phyloP scores from a whole-genome alignment of 2,797 vertebrate species.

The Vireo griseus region DNA sequence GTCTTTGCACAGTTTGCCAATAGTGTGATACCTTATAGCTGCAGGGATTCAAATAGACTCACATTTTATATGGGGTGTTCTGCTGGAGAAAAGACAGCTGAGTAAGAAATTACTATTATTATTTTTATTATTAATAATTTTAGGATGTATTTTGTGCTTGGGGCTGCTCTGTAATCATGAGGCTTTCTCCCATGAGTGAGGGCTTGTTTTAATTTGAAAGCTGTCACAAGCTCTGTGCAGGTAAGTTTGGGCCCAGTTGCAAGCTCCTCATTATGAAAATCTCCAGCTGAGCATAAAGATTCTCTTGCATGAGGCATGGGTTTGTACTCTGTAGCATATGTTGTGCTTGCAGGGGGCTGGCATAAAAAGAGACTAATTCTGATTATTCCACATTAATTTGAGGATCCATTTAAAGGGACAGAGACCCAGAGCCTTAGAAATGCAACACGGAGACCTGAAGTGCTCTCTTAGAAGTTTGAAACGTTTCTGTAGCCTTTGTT shows the following conservation, averaged over 20 bases:
- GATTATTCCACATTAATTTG: neutral
- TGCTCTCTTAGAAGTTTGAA: neutral
- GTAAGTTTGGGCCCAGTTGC: neutral
- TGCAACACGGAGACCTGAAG: neutral
- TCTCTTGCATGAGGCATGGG: neutral
- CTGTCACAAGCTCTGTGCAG: neutral
- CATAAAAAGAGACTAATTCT: neutral
- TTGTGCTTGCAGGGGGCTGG: slow-evolving; percentile 16
- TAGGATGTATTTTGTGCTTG: neutral
- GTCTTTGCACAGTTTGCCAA: neutral
- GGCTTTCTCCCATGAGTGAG: neutral
- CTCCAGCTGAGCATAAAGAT: neutral
- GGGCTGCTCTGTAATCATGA: neutral
- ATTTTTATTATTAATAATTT: neutral
- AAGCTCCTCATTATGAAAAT: neutral
- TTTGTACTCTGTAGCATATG: slow-evolving; percentile 8
- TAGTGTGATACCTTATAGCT: neutral
- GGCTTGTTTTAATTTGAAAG: neutral
- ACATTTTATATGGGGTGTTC: neutral
- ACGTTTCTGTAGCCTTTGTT: neutral
- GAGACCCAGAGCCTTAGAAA: neutral
- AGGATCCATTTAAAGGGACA: neutral
- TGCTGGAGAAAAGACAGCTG: neutral
- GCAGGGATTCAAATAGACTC: neutral
- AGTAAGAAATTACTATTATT: neutral